phyloP scores from a whole-genome alignment of 2,888 invertebrate genomes.

The Nezara viridula region DNA sequence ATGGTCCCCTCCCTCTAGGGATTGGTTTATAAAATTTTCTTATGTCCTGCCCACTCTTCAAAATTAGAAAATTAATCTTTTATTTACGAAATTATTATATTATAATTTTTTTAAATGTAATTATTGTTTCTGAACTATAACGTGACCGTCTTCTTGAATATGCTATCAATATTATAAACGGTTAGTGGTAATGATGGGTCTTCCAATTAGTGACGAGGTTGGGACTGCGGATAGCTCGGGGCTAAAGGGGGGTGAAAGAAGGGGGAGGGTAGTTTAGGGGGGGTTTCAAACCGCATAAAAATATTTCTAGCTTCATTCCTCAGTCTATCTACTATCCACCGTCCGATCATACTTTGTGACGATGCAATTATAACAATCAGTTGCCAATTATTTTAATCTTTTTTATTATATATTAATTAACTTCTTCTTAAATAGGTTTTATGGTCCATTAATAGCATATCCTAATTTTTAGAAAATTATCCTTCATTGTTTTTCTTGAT shows the following conservation, averaged over 20 bases:
- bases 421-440: too few relatives aligned
- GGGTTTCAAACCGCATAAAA: background rate
- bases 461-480: too few relatives aligned
- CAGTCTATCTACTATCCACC: too few relatives aligned
- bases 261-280: background rate
- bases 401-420: too few relatives aligned
- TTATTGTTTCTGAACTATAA: background rate
- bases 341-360: too few relatives aligned
- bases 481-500: too few relatives aligned
- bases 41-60: background rate
- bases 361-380: too few relatives aligned
- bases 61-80: background rate
- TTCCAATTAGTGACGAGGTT: conserved; percentile 8
- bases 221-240: background rate
- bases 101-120: background rate
- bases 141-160: background rate
- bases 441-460: too few relatives aligned
- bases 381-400: too few relatives aligned
- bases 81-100: background rate
- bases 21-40: conserved; percentile 52
- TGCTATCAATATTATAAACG: background rate
- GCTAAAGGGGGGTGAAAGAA: background rate
- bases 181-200: background rate
- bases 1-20: background rate
- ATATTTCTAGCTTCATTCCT: background rate